Evolutionary conservation across 2,113 vertebrate genomes (phyloP).

Genomic region (Ctenomys sociabilis): DNA sequence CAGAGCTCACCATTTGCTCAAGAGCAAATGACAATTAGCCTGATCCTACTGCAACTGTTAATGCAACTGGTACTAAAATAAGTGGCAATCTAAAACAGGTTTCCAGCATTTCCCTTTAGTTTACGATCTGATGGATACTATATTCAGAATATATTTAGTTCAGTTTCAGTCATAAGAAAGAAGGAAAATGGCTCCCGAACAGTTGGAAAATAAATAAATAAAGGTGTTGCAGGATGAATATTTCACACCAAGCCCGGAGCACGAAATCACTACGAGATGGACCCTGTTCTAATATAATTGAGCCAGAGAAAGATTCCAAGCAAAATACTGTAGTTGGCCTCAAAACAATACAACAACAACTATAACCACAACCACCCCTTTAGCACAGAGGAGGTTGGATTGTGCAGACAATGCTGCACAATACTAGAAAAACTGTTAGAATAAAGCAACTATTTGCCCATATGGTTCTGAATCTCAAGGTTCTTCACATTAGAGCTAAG

Average conservation of each 20-base stretch:
- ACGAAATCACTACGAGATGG: slow-evolving; percentile 54
- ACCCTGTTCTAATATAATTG: slow-evolving; percentile 65
- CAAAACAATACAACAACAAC: slow-evolving; percentile 63
- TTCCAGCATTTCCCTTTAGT: slow-evolving; percentile 73
- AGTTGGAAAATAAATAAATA: slow-evolving; percentile 76
- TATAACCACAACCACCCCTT: slow-evolving; percentile 28
- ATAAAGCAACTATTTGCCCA: slow-evolving; percentile 67
- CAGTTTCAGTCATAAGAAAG: slow-evolving; percentile 83
- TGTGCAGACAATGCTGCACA: slow-evolving; percentile 65
- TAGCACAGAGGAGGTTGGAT: slow-evolving; percentile 37
- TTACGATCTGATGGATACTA: slow-evolving; percentile 66
- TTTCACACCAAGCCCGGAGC: slow-evolving; percentile 76
- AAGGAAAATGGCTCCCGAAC: slow-evolving; percentile 89
- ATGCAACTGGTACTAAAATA: slow-evolving; percentile 72
- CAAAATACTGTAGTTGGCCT: slow-evolving; percentile 68
- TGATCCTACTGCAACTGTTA: slow-evolving; percentile 69
- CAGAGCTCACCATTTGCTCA: slow-evolving; percentile 76
- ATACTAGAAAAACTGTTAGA: slow-evolving; percentile 63
- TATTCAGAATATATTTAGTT: slow-evolving; percentile 80
- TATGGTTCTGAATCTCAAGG: slow-evolving; percentile 64
- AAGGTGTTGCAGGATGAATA: slow-evolving; percentile 80
- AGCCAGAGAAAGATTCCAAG: slow-evolving; percentile 69
- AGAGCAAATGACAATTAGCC: slow-evolving; percentile 79
- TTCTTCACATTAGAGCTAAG: slow-evolving; percentile 70
- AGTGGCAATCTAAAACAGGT: slow-evolving; percentile 66